Conservation (phyloP, 1,140 invertebrate genomes). For the Gonioctena quinquepunctata region DNA sequence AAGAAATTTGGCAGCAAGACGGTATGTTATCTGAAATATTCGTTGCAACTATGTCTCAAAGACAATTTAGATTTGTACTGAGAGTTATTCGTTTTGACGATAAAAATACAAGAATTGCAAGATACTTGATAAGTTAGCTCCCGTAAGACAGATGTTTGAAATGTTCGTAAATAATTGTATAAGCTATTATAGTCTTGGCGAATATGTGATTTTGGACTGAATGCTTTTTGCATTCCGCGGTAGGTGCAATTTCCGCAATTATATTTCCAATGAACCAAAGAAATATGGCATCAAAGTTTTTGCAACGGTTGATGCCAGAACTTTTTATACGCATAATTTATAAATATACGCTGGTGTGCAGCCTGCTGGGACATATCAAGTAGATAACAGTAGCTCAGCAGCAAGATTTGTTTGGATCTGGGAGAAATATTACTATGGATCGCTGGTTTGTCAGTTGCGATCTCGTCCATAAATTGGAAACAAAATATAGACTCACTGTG, state of each 20-base stretch:
- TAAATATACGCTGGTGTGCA: background rate
- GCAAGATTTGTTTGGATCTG: slow-evolving; percentile 10
- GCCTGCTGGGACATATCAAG: background rate
- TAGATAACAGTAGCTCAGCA: background rate
- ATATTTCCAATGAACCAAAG: background rate
- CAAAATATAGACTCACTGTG: background rate
- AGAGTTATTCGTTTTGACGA: slow-evolving; percentile 3
- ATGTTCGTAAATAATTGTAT: background rate
- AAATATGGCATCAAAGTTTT: background rate
- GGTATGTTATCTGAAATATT: no score
- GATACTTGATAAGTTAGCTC: slow-evolving; percentile 8
- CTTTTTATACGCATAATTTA: background rate
- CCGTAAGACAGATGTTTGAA: slow-evolving; percentile 4
- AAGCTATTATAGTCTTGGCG: background rate
- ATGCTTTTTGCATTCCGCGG: background rate
- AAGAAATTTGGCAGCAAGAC: background rate
- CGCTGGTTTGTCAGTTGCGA: slow-evolving; percentile 11
- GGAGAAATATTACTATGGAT: slow-evolving; percentile 24
- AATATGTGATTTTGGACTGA: no score
- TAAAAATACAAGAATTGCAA: background rate
- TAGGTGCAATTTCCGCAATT: background rate
- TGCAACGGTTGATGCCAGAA: slow-evolving; percentile 4
- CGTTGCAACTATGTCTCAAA: background rate
- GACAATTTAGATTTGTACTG: background rate
- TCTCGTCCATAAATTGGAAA: background rate